Conservation (phyloP, 2,888 invertebrate species). For the Brachycybe producta region DNA sequence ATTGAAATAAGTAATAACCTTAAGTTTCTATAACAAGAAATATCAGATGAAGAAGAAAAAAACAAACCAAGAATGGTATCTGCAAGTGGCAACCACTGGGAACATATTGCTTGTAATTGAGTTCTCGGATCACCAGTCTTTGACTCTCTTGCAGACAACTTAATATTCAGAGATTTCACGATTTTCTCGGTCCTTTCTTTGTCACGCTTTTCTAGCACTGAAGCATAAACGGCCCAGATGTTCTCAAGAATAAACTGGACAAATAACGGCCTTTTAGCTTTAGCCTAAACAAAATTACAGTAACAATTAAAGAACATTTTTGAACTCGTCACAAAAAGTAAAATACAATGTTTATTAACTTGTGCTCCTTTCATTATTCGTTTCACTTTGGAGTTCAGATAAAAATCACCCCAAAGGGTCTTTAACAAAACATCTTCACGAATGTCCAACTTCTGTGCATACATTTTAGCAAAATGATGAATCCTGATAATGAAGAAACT, state of each 20-base stretch:
- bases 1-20: not conserved
- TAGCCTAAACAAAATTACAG: constrained; percentile 36
- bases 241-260: constrained; percentile 83
- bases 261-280: constrained; percentile 83
- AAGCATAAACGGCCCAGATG: constrained; percentile 79
- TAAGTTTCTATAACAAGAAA: not conserved
- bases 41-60: not conserved
- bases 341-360: constrained; percentile 31
- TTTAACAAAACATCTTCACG: constrained; percentile 56
- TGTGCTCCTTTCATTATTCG: constrained; percentile 74
- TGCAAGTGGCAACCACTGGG: constrained; percentile 82
- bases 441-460: constrained; percentile 58
- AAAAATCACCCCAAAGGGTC: constrained; percentile 91
- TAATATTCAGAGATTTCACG: constrained; percentile 48
- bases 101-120: constrained; percentile 66
- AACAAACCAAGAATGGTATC: constrained; percentile 50
- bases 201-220: constrained; percentile 54
- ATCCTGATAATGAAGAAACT: constrained; percentile 39
- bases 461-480: constrained; percentile 66
- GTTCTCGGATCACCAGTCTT: constrained; percentile 61
- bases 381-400: constrained; percentile 69
- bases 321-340: not conserved
- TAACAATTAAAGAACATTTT: constrained; percentile 7
- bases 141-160: constrained; percentile 59
- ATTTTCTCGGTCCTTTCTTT: constrained; percentile 36